Conservation (phyloP, 1,140 invertebrate species). For the Andricus grossulariae region DNA sequence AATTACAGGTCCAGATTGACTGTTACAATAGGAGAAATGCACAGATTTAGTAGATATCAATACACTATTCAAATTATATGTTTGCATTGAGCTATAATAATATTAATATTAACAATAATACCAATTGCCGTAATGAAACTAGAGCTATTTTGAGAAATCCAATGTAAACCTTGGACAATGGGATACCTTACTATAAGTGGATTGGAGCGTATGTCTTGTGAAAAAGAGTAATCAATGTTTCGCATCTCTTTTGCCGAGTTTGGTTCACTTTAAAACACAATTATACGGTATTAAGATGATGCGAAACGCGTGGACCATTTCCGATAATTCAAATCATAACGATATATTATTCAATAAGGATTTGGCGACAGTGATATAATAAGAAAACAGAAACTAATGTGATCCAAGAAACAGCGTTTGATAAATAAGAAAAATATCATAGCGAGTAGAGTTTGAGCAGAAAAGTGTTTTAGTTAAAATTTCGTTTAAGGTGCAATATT, state of each 20-base stretch:
- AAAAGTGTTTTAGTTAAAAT: constrained; percentile 17
- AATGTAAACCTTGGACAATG: constrained; percentile 73
- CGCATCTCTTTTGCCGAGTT: constrained; percentile 44
- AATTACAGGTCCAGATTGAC: constrained; percentile 3
- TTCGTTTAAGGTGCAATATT: constrained; percentile 40
- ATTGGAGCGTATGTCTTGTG: constrained; percentile 70
- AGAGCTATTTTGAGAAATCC: constrained; percentile 65
- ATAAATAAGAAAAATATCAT: constrained; percentile 24
- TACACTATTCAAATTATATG: constrained; percentile 42
- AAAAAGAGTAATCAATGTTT: constrained; percentile 58
- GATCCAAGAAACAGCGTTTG: constrained; percentile 25
- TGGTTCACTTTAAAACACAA: not conserved
- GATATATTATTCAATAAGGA: constrained; percentile 2
- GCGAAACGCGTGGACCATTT: not conserved
- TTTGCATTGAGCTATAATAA: constrained; percentile 46
- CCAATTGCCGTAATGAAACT: constrained; percentile 48
- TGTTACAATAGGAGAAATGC: constrained; percentile 1
- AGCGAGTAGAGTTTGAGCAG: constrained; percentile 15
- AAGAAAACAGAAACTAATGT: constrained; percentile 11
- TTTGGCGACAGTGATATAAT: constrained; percentile 4
- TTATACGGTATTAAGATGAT: constrained; percentile 5
- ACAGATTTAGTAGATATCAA: constrained; percentile 45
- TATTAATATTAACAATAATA: constrained; percentile 46
- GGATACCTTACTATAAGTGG: constrained; percentile 76
- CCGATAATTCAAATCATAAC: constrained; percentile 3